phyloP scores from a whole-genome alignment of 1,140 invertebrate species.

The Zaprionus africanus region DNA sequence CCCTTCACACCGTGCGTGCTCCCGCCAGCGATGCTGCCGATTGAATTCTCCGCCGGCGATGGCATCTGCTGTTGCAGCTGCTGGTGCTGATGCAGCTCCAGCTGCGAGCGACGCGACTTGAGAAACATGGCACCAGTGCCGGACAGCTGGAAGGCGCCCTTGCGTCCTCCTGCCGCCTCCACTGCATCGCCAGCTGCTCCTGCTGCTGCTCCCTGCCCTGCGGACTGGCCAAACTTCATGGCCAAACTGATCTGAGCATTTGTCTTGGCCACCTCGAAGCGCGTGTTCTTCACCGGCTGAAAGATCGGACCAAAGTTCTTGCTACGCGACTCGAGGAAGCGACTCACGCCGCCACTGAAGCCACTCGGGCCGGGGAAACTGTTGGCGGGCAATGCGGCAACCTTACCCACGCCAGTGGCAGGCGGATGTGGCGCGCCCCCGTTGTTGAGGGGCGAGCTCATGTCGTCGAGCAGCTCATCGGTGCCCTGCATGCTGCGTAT shows the following conservation, averaged over 20 bases:
- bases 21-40: conserved; percentile 10
- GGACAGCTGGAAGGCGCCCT: conserved; percentile 60
- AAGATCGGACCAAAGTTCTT: conserved; percentile 67
- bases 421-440: conserved; percentile 5
- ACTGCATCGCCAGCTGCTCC: neutral
- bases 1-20: conserved; percentile 85
- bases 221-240: conserved; percentile 41
- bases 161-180: conserved; percentile 17
- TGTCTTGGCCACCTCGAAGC: conserved; percentile 68
- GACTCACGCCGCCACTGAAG: conserved; percentile 71
- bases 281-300: conserved; percentile 63
- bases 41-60: conserved; percentile 1
- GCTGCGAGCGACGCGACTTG: conserved; percentile 85
- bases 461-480: conserved; percentile 72
- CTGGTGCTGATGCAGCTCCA: conserved; percentile 40
- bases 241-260: conserved; percentile 64
- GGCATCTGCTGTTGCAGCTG: conserved; percentile 11
- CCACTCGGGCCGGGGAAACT: conserved; percentile 46
- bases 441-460: conserved; percentile 57
- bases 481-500: conserved; percentile 79
- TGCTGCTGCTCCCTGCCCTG: neutral
- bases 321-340: conserved; percentile 67
- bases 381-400: neutral
- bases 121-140: conserved; percentile 88
- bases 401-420: neutral